A percentile compares a stretch with the other conserved stretches of the same genome.
Evolutionary conservation across 1,140 invertebrate species (phyloP).

Genomic region (Triops cancriformis): DNA sequence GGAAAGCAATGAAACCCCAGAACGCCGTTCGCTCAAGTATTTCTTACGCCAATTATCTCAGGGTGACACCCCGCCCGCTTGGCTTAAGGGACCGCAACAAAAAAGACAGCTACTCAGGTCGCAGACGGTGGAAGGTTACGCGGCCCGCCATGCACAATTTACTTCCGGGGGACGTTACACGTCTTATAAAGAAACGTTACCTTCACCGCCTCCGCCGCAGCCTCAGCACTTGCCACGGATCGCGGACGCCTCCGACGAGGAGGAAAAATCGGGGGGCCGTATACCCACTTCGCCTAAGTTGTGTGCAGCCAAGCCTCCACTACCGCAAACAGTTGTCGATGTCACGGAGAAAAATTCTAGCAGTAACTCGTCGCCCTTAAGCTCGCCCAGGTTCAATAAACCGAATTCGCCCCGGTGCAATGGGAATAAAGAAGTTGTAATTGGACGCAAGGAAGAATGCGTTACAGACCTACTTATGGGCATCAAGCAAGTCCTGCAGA

Average conservation of each 20-base stretch:
- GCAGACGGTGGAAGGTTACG: conserved; percentile 69
- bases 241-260: not conserved
- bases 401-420: not conserved
- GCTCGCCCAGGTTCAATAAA: not conserved
- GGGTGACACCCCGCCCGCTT: conserved; percentile 28
- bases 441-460: conserved; percentile 28
- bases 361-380: conserved; percentile 34
- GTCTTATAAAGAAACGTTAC: conserved; percentile 28
- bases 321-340: not conserved
- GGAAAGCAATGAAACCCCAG: conserved; percentile 71
- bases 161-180: conserved; percentile 42
- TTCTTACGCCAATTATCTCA: conserved; percentile 69
- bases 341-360: conserved; percentile 16
- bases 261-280: not conserved
- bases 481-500: conserved; percentile 31
- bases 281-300: not conserved
- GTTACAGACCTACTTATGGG: conserved; percentile 29
- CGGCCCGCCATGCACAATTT: conserved; percentile 73
- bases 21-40: conserved; percentile 69
- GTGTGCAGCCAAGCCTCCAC: not conserved
- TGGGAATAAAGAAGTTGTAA: not conserved
- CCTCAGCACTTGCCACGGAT: conserved; percentile 36
- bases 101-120: conserved; percentile 52
- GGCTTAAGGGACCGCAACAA: conserved; percentile 33
- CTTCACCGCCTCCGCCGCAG: conserved; percentile 33